These are phyloP conservation scores for Pygoscelis adeliae DNA, from an alignment of 2,113 vertebrate species.

Conservation along the genomic window DNA sequence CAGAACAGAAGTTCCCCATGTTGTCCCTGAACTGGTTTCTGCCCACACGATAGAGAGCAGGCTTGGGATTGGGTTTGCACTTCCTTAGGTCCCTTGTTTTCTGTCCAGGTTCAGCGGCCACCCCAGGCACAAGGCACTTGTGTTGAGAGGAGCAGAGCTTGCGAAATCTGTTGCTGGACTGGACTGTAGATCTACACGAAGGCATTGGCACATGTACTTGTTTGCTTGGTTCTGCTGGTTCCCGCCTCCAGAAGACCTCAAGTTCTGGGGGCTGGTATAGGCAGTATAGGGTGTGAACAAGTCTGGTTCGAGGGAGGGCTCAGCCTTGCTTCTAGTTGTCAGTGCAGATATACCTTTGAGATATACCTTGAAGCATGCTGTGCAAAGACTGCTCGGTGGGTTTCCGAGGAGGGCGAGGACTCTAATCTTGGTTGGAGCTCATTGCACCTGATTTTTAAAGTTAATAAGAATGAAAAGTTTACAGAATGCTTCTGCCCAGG, in stretches of 20 bases:
- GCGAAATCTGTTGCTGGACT: neutral
- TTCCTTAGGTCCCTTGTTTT: neutral
- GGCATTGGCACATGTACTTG: accelerated
- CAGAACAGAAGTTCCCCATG: neutral
- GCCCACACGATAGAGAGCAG: neutral
- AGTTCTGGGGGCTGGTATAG: neutral
- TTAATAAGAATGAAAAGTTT: slow-evolving; percentile 8
- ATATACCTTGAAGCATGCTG: neutral
- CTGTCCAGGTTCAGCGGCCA: neutral
- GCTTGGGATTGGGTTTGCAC: neutral
- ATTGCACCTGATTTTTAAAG: slow-evolving; percentile 47
- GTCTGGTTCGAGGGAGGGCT: neutral
- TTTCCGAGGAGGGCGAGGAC: neutral
- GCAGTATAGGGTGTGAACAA: neutral
- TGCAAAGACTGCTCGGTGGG: neutral
- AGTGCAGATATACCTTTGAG: neutral
- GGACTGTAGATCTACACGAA: neutral
- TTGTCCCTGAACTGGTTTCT: neutral
- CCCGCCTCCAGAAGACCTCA: neutral
- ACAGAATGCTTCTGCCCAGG: neutral
- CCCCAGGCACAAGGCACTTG: neutral
- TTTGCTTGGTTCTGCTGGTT: neutral
- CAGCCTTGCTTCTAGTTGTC: neutral
- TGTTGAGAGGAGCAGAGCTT: neutral
- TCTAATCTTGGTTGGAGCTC: neutral